These are phyloP conservation scores for Crenichthys baileyi DNA, from an alignment of 2,797 vertebrate genomes.

Conservation along the genomic window DNA sequence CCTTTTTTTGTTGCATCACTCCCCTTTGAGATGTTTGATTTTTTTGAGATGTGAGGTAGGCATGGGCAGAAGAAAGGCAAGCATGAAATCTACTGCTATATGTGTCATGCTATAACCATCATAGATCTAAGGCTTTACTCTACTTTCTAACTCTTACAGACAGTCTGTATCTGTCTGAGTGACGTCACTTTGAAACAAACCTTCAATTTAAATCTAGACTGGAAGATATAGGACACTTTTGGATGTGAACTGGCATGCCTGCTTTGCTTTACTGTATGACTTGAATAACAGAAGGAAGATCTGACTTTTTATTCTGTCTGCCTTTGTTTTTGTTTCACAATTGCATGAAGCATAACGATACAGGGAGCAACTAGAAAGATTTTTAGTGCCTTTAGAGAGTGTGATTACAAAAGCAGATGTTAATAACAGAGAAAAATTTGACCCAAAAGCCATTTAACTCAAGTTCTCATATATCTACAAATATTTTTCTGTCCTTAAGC, in stretches of 20 bases:
- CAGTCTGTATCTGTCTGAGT: slow-evolving; percentile 1
- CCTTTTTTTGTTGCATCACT: slow-evolving; percentile 59
- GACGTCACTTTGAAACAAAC: background rate
- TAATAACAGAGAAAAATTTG: slow-evolving; percentile 7
- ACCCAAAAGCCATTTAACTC: slow-evolving; percentile 22
- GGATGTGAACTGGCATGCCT: background rate
- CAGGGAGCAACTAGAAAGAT: background rate
- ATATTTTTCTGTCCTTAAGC: slow-evolving; percentile 19
- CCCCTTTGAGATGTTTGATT: slow-evolving; percentile 56
- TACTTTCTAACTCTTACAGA: slow-evolving; percentile 36
- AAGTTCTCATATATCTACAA: slow-evolving; percentile 11
- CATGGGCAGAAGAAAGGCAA: slow-evolving; percentile 40
- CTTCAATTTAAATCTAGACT: background rate
- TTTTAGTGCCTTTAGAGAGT: slow-evolving; percentile 1
- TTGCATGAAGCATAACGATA: background rate
- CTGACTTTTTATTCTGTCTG: background rate
- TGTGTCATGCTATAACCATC: slow-evolving; percentile 37
- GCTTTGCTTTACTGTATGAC: background rate
- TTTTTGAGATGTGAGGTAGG: slow-evolving; percentile 36
- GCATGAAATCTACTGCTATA: slow-evolving; percentile 35
- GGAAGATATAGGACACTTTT: background rate
- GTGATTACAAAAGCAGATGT: background rate
- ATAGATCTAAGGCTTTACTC: slow-evolving; percentile 28
- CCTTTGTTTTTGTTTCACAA: background rate
- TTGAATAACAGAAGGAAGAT: background rate